A percentile compares a stretch with the other conserved stretches of the same genome.
These are phyloP conservation scores for Arnoldichthys spilopterus DNA, from an alignment of 2,797 vertebrate species.

Conservation along the genomic window DNA sequence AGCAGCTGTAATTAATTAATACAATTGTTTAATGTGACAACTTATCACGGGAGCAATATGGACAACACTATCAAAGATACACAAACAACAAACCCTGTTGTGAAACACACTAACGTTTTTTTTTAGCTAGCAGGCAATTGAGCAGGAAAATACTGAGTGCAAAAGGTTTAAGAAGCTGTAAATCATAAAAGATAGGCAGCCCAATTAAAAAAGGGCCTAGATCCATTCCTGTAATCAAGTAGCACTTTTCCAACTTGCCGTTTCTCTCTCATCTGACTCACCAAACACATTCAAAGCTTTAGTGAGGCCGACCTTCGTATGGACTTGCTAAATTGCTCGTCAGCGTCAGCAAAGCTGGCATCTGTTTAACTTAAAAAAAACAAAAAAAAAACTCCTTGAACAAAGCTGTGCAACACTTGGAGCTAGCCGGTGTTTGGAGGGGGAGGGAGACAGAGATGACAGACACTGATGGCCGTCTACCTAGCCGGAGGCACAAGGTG, in stretches of 20 bases:
- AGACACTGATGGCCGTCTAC: slow-evolving; percentile 68
- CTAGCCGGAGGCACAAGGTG: slow-evolving; percentile 69
- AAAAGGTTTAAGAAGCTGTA: slow-evolving; percentile 26
- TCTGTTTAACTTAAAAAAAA: slow-evolving; percentile 56
- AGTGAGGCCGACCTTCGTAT: slow-evolving; percentile 56
- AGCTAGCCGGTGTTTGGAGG: slow-evolving; percentile 41
- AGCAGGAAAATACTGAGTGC: slow-evolving; percentile 35
- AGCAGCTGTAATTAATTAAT: no score
- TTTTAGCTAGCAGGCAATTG: slow-evolving; percentile 32
- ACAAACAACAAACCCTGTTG: neutral
- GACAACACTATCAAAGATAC: no score
- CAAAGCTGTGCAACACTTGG: slow-evolving; percentile 45
- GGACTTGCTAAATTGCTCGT: slow-evolving; percentile 64
- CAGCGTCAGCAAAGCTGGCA: slow-evolving; percentile 64
- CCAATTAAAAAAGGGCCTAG: slow-evolving; percentile 21
- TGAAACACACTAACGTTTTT: neutral
- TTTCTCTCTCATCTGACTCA: slow-evolving; percentile 59
- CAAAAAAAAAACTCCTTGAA: slow-evolving; percentile 58
- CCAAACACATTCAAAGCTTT: slow-evolving; percentile 61
- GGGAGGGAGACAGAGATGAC: slow-evolving; percentile 55
- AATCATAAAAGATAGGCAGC: slow-evolving; percentile 27
- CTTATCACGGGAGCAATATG: no score
- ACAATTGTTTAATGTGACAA: no score
- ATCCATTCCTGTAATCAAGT: slow-evolving; percentile 32
- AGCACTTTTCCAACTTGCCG: slow-evolving; percentile 40